Evolutionary conservation across 2,888 invertebrate genomes (phyloP), one percentile per base, ranked within the genome.

Genomic region (Ichneumoninae sp.): DNA sequence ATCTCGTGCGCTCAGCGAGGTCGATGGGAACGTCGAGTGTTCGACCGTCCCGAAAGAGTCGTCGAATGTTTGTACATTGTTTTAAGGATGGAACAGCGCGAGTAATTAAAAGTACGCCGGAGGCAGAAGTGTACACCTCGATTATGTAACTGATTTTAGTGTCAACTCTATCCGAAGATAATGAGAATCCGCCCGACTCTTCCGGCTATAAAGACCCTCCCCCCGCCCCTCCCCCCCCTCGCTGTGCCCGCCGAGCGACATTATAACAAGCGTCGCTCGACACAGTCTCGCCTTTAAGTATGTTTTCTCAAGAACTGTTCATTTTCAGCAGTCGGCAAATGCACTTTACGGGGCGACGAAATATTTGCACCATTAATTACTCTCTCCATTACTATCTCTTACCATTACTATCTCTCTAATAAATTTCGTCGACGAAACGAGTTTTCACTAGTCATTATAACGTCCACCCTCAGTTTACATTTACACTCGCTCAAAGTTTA

Each of bases 171-270:
- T 8, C 19, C 30, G 30, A 40, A 65, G 76, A 36, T 81, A 70
- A 81, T 76, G 62, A 81, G 75, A 74, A 68, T 10, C 50, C 30
- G 30, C 16, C 62, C 40, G 74, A 69, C 54, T 74, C 66, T 30
- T 66, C 30, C 26, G 10, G 57, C 19, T 36, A 5, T 10, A 19
- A 66, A 5, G 3, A 47, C 5, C 3, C 44, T 5, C 30, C 30
- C 30, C 30, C 30, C 30, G 0, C 30, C 30, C 30, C 30, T 19
- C 30, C 30, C 30, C 30, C 13, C 3, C 13, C 13, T 1, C 44
- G 13, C 13, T 3, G 36, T 40, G 2, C 40, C 40, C 8, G 4
- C 22, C 22, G 26, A 26, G 26, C 47, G 62, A 30, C 57, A 33
- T 30, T 47, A 26, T 75, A 71, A 81, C 50, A 50, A 65, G 36